phyloP scores from a whole-genome alignment of 2,888 invertebrate genomes.

The Hanleya hanleyi region DNA sequence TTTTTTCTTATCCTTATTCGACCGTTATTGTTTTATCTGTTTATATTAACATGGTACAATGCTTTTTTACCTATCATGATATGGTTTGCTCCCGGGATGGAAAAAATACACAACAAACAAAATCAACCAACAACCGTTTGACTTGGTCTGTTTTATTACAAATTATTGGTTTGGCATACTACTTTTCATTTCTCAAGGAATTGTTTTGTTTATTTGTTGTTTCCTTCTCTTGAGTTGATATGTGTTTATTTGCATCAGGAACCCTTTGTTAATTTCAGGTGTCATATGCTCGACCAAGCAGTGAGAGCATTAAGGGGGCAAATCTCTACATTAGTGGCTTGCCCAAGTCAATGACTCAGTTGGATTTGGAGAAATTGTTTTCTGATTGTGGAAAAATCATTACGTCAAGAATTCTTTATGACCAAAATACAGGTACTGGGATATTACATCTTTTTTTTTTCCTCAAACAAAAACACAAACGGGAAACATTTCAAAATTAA shows the following conservation, averaged over 20 bases:
- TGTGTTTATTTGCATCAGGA: conserved; percentile 59
- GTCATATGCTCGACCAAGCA: conserved; percentile 74
- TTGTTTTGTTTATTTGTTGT: conserved; percentile 43
- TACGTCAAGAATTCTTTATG: conserved; percentile 74
- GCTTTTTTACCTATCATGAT: too few relatives aligned
- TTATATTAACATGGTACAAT: neutral
- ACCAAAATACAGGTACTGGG: conserved; percentile 72
- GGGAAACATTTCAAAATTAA: too few relatives aligned
- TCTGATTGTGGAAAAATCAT: conserved; percentile 73
- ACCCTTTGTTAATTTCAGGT: conserved; percentile 68
- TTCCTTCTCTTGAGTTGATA: conserved; percentile 40
- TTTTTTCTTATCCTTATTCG: too few relatives aligned
- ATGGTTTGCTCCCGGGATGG: too few relatives aligned
- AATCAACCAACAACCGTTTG: too few relatives aligned
- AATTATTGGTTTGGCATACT: conserved; percentile 8
- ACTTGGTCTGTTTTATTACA: neutral
- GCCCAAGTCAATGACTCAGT: conserved; percentile 73
- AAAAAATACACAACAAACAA: too few relatives aligned
- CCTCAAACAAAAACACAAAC: conserved; percentile 24
- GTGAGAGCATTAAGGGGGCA: conserved; percentile 74
- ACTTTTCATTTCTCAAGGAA: conserved; percentile 1
- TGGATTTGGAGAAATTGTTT: conserved; percentile 74
- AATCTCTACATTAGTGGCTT: conserved; percentile 75
- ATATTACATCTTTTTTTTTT: conserved; percentile 21
- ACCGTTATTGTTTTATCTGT: too few relatives aligned